Base-by-base conservation (phyloP, 2,888 invertebrate species). In the Cephalotes varians region DNA sequence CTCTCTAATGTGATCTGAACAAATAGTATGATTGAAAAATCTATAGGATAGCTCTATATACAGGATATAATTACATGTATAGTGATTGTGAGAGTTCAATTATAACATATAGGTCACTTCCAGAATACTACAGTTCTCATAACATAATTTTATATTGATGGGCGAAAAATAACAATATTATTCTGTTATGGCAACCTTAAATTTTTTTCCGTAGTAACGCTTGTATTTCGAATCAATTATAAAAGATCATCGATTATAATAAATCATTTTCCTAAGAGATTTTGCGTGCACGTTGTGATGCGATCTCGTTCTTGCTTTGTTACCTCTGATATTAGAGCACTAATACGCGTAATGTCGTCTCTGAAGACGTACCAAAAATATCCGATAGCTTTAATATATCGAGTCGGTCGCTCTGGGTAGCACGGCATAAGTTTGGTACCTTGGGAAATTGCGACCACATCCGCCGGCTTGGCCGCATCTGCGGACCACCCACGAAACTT, bases 401-500 rank as follows among this genome's bases (percentile, higher is more conserved):
- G 85, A 84, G 81, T 85, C 84, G 84, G 86, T 81, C 83, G 81
- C 74, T 74, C 76, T 74, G 84, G 84, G 82, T 81, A 85, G 74
- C 80, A 65, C 47, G 54, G 58, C 82, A 83, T 86, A 88, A 88
- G 81, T 90, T 88, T 83, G 85, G 83, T 84, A 83, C 84, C 86
- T 86, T 83, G 85, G 87, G 77, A 67, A 84, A 85, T 83, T 85
- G 81, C 88, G 87, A 92, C 91, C 93, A 91, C 93, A 93, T 93
- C 93, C 92, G 93, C 90, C 90, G 88, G 90, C 89, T 89, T 90
- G 91, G 87, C 88, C 86, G 88, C 92, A 91, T 91, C 92, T 92
- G 93, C 87, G 89, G 93, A 92, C 93, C 94, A 93, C 94, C 94
- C 94, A 91, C 87, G 88, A 89, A 90, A 91, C 85, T 88, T 85